Base-by-base conservation (phyloP, 1,140 invertebrate genomes). In the Aphelenchoides besseyi region DNA sequence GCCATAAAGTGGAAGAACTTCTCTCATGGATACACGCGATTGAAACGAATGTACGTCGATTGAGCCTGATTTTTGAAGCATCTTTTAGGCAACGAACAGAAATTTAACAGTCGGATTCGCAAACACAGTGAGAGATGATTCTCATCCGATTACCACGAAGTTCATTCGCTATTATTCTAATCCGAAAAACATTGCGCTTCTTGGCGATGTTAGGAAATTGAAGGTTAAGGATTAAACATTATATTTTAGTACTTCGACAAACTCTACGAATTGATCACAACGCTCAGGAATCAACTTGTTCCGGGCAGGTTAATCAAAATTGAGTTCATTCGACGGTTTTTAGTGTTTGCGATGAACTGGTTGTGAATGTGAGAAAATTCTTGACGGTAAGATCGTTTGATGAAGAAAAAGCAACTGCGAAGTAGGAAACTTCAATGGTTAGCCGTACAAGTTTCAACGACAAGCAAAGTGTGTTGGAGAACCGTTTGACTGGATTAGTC, bases 91-190 rank as follows among this genome's bases (percentile, higher is more conserved):
- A 33, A 59, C 5, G 5, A 33, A 59, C 55, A 23, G 5, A 5
- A 28, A 33, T 23, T 59, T 8, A 5, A 8, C 55, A 33, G 18
- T 28, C 55, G 55, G 55, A 28, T 33, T 59, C 18, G 55, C 55
- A 8, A 5, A 18, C 55, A 59, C 5, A 8, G 55, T 59, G 5
- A 5, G 55, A 28, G 55, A 59, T 33, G 5, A 5, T 33, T 18
- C 55, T 28, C 55, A 59, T 33, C 18, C 18, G 26, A 5, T 59
- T 41, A 12, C 18, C 18, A 59, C 55, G 5, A 59, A 59, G 18
- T 59, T 59, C 18, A 33, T 59, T 33, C 55, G 55, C 55, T 59
- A 59, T 23, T 59, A 59, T 33, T 28, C 55, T 8, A 28, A 33
- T 12, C 5, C 55, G 18, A 33, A 5, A 33, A 5, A 59, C 55